Evolutionary conservation across 2,888 invertebrate genomes (phyloP), one percentile per base, ranked within the genome.

Genomic region (Tethea ocularis): DNA sequence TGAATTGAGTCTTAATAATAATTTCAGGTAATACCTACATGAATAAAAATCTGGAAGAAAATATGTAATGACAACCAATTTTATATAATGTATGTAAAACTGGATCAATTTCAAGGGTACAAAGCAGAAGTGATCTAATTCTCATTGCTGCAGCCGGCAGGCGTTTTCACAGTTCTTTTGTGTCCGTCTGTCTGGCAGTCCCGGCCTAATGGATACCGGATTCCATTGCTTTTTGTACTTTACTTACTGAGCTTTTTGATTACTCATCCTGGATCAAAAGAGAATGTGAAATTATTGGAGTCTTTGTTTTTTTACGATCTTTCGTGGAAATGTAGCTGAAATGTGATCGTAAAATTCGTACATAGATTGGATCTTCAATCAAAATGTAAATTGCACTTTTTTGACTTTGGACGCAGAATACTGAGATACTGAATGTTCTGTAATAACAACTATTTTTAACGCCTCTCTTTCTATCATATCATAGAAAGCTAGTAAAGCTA

Each of bases 131-230:
- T 63, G 41, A 58, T 59, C 74, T 66, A 66, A 70, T 71, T 64
- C 57, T 61, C 62, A 61, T n/a, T n/a, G n/a, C n/a, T 72, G 75
- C 75, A 70, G 72, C 67, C 70, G 58, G 69, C 62, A 65, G 71
- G 68, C 61, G 74, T 77, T 74, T 74, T 72, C 67, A 63, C 69
- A 64, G 78, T 82, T 72, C 78, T 84, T 84, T 86, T 86, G 78
- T 86, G 85, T 84, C 86, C 83, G 80, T 69, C 69, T 61, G 74
- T 70, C 76, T 73, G 75, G 66, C 67, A 67, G 57, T 62, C 69
- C 66, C 67, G 59, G 62, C 69, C 73, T 82, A 83, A 82, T 78
- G 76, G 69, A 68, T 59, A 61, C 63, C 17, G 68, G 57, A 57
- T 62, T 51, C 61, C 57, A 41, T 64, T 63, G 69, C 70, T 68